phyloP scores from a whole-genome alignment of 2,797 vertebrate genomes.

The Cephalopachus bancanus region DNA sequence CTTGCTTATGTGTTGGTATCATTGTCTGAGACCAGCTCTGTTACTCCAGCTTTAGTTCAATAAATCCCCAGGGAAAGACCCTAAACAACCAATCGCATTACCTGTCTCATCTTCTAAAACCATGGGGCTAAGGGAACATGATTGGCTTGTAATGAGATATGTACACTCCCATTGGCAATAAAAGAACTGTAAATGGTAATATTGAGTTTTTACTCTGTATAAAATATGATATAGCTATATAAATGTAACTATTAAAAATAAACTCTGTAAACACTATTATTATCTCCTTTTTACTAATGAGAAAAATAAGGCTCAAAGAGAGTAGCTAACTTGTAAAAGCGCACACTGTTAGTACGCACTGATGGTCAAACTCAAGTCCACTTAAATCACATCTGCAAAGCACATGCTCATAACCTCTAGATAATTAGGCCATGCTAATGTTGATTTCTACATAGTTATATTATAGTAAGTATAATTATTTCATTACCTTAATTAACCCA shows the following conservation, averaged over 20 bases:
- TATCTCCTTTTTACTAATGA: background rate
- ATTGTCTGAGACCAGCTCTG: background rate
- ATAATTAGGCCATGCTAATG: background rate
- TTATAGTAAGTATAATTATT: slow-evolving; percentile 33
- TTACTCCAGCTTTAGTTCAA: background rate
- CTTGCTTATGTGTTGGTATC: background rate
- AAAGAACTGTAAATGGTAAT: background rate
- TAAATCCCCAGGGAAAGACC: background rate
- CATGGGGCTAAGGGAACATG: background rate
- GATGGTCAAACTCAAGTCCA: background rate
- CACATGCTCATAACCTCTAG: background rate
- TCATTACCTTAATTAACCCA: slow-evolving; percentile 55
- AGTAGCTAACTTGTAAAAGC: background rate
- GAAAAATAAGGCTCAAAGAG: background rate
- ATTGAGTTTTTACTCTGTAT: background rate
- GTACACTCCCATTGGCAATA: background rate
- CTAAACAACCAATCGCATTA: background rate
- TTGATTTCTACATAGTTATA: background rate
- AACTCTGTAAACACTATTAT: background rate
- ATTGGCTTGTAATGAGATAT: background rate
- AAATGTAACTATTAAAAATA: background rate
- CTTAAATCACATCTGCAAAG: slow-evolving; percentile 12
- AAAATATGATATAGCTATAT: background rate
- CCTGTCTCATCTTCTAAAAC: background rate
- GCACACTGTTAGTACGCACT: background rate